Evolutionary conservation across 1,140 invertebrate genomes (phyloP).

Genomic region (Orchestia grillus): DNA sequence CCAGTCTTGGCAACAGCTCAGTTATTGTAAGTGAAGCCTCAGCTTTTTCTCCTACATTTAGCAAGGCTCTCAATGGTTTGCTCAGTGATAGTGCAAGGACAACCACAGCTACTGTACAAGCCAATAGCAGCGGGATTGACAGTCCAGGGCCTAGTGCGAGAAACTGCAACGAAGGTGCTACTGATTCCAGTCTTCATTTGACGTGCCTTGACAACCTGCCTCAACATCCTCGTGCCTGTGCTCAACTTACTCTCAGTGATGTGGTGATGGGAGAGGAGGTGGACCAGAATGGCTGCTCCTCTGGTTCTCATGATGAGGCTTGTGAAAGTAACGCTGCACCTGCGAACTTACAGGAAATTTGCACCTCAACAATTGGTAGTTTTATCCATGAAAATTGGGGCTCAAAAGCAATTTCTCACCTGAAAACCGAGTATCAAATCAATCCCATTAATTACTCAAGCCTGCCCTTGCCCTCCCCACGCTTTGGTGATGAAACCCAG

Average conservation of each 20-base stretch:
- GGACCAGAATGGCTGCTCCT: background rate
- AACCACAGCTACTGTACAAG: background rate
- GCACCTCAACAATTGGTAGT: background rate
- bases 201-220: slow-evolving; percentile 40
- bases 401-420: background rate
- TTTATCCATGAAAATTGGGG: background rate
- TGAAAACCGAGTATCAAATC: background rate
- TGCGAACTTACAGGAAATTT: background rate
- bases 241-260: background rate
- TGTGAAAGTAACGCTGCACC: background rate
- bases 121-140: background rate
- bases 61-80: background rate
- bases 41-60: background rate
- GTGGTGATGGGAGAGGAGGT: background rate
- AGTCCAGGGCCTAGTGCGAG: background rate
- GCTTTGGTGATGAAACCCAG: background rate
- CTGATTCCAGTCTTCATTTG: slow-evolving; percentile 14
- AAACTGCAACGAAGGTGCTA: background rate
- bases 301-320: background rate
- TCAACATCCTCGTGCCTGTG: background rate
- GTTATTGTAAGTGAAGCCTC: background rate
- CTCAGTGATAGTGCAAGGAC: background rate
- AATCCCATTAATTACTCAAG: slow-evolving; percentile 29
- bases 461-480: background rate
- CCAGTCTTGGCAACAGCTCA: background rate